Base-by-base conservation (phyloP, 2,797 vertebrate species). In the Schizopygopsis pylzovi region DNA sequence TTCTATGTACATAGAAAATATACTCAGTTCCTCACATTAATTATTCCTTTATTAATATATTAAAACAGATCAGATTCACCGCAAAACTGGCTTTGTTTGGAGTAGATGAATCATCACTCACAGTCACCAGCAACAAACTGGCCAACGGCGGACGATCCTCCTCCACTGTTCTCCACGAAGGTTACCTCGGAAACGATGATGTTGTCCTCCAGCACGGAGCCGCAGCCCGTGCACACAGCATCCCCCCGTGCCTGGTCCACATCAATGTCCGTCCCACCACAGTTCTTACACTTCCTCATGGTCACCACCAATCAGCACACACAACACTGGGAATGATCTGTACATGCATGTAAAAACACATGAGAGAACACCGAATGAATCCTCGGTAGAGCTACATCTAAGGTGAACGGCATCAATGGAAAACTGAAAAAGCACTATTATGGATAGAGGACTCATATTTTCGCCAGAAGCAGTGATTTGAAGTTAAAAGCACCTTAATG, bases 161-260 rank as follows among this genome's bases (percentile, higher is more conserved):
- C 98, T 20, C 97, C 97, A n/a, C 96, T 97, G 88, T 95, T 97
- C 92, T 99, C 97, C 92, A 98, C 97, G 77, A 99, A 99, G 93
- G 96, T 96, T 84, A 99, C 98, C 93, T 99, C 98, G 0, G 98
- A 98, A 16, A 99, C 97, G 73, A 99, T 99, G 94, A 99, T 99
- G 95, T 98, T 99, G 95, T 99, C 98, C 93, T 99, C 98, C 75
- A 99, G 94, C 89, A 99, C 97, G 0, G 98, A 97, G 12, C 98
- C 98, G 86, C 98, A 99, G 89, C 93, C 92, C 16, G 96, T 99
- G 76, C 98, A 99, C 87, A 99, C 98, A 0, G 97, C 97, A 65
- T 96, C 97, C 10, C 98, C 98, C 3, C 97, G 96, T 28, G 97
- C 97, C 91, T 97, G 95, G 90, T 98, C 98, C 84, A 98, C 94